phyloP scores from a whole-genome alignment of 2,888 invertebrate species.

The Pammene fasciana region DNA sequence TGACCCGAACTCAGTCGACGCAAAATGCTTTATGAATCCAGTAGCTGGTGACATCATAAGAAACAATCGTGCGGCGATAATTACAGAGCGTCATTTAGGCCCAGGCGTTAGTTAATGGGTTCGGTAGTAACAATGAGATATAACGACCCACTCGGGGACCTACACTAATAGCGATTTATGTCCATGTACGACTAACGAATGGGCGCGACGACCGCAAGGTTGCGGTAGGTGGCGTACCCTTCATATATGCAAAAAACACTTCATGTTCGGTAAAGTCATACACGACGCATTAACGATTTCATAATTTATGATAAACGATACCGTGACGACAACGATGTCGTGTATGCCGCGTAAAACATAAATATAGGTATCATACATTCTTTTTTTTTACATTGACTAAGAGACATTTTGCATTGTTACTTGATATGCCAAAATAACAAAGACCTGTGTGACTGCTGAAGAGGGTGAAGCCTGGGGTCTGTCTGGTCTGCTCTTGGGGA shows the following conservation, averaged over 20 bases:
- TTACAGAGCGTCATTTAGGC: constrained; percentile 60
- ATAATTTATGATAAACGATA: background rate
- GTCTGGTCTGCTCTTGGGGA: background rate
- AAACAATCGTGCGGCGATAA: constrained; percentile 62
- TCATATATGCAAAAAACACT: constrained; percentile 21
- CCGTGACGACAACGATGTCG: background rate
- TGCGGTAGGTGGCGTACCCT: constrained; percentile 65
- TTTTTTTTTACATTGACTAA: background rate
- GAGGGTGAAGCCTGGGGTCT: background rate
- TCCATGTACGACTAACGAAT: constrained; percentile 71
- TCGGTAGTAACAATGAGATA: constrained; percentile 70
- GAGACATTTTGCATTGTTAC: background rate
- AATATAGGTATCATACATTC: background rate
- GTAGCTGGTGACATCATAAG: constrained; percentile 40
- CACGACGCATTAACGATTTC: background rate
- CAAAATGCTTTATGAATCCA: background rate
- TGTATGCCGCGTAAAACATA: background rate
- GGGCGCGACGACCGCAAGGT: constrained; percentile 69
- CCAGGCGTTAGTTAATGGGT: constrained; percentile 65
- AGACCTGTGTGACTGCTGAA: background rate
- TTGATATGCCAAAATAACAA: background rate
- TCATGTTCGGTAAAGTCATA: background rate
- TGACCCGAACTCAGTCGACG: too few species aligned
- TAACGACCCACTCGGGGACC: constrained; percentile 70
- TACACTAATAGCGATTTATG: constrained; percentile 72